These are phyloP conservation scores for Triplophysa rosa DNA, from an alignment of 2,113 vertebrate species.

Conservation along the genomic window DNA sequence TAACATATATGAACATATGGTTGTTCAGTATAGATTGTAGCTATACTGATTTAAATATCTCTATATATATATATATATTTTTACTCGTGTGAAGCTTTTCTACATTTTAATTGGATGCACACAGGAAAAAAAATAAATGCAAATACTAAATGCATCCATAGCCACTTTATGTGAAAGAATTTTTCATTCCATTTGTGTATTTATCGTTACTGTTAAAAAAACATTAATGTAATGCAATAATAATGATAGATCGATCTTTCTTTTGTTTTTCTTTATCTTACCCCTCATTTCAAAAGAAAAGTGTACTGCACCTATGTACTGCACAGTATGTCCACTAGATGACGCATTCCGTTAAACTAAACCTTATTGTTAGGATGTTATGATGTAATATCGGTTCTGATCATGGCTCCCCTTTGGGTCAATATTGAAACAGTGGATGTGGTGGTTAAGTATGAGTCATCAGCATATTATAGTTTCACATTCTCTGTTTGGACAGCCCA, in stretches of 20 bases:
- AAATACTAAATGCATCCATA: too few species aligned
- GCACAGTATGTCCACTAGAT: not conserved
- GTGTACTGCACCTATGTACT: not conserved
- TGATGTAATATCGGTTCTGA: not conserved
- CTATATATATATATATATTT: too few species aligned
- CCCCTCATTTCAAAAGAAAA: too few species aligned
- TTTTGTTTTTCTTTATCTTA: too few species aligned
- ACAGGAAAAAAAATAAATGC: too few species aligned
- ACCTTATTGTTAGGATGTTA: not conserved
- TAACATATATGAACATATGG: not conserved
- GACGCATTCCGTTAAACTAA: too few species aligned
- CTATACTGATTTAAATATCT: too few species aligned
- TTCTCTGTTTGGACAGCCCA: not conserved
- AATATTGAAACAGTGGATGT: constrained; percentile 15
- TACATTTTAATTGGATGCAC: too few species aligned
- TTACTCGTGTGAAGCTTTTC: too few species aligned
- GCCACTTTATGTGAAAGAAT: not conserved
- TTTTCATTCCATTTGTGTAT: not conserved
- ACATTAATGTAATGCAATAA: too few species aligned
- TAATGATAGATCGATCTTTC: too few species aligned
- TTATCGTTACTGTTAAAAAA: too few species aligned
- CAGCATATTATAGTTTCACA: not conserved
- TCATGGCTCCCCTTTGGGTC: not conserved
- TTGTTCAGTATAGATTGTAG: not conserved
- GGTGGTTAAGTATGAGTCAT: constrained; percentile 36